phyloP scores from a whole-genome alignment of 37 sponge, comb jelly and placozoan genomes.

The Axinella damicornis region DNA sequence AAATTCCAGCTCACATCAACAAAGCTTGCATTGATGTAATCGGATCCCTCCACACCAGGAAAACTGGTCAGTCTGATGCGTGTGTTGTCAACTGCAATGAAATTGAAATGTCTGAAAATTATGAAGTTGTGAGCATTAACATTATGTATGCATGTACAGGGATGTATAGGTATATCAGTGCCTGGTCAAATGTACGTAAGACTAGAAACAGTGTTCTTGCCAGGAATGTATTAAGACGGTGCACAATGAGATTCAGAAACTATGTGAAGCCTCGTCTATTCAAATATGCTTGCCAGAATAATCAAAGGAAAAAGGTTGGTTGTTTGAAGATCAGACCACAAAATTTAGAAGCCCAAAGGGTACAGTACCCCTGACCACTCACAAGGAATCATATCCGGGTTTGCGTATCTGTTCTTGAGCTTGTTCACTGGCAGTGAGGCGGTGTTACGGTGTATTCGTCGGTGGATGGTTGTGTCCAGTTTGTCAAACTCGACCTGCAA shows the following conservation, averaged over 20 bases:
- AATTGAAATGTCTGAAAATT: too few species aligned
- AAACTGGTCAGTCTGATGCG: constrained; percentile 56
- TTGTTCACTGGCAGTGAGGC: constrained; percentile 60
- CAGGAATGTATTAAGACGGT: too few species aligned
- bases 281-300: too few species aligned
- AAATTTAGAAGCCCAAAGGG: too few species aligned
- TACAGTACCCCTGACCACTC: too few species aligned
- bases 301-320: too few species aligned
- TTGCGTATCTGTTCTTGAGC: constrained; percentile 78
- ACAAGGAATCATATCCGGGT: constrained; percentile 75
- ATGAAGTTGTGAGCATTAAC: background rate
- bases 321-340: too few species aligned
- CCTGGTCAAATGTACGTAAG: too few species aligned
- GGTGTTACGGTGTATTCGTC: background rate
- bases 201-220: too few species aligned
- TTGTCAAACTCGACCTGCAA: constrained; percentile 75
- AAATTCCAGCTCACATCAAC: constrained; percentile 76
- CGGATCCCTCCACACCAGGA: constrained; percentile 89
- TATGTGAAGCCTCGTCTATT: too few species aligned
- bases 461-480: constrained; percentile 49
- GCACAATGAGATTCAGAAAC: too few species aligned
- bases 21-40: constrained; percentile 98
- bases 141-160: constrained; percentile 22
- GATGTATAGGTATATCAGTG: too few species aligned
- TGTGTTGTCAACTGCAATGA: constrained; percentile 62